Percentiles rank a stretch among this genome's conserved stretches.
phyloP scores from a whole-genome alignment of 2,113 vertebrate species.

The Tychaedon coryphoeus region DNA sequence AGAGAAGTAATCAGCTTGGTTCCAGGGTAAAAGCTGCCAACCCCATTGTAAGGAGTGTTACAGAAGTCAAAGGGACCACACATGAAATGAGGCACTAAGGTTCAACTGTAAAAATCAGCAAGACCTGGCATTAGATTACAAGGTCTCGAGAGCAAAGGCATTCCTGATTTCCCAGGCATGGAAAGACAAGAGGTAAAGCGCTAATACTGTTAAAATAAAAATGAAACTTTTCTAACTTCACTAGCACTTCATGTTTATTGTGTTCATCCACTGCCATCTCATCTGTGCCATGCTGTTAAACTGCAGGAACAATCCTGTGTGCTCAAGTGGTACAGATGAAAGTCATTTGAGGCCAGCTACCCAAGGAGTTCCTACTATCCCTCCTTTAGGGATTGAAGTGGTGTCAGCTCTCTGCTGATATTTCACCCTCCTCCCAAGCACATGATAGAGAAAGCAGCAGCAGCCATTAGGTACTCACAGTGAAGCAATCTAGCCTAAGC shows the following conservation, averaged over 20 bases:
- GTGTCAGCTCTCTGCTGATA: conserved; percentile 27
- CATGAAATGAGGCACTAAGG: background rate
- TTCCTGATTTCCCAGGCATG: conserved; percentile 12
- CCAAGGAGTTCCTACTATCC: background rate
- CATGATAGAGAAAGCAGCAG: conserved; percentile 43
- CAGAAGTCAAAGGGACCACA: conserved; percentile 40
- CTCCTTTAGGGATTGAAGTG: background rate
- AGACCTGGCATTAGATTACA: conserved; percentile 48
- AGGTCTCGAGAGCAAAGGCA: background rate
- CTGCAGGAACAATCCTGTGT: background rate
- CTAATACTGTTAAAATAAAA: background rate
- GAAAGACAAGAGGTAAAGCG: background rate
- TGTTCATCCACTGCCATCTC: background rate
- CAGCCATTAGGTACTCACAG: background rate
- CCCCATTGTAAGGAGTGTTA: background rate
- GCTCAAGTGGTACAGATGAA: background rate
- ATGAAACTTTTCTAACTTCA: background rate
- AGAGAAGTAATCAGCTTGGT: background rate
- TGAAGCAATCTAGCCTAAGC: conserved; percentile 32
- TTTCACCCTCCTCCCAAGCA: background rate
- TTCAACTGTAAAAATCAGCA: background rate
- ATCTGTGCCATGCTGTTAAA: background rate
- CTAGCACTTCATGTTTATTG: background rate
- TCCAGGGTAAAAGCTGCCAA: background rate
- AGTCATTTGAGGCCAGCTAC: background rate